phyloP scores from a whole-genome alignment of 2,888 invertebrate species.

The Argyresthia goedartella region DNA sequence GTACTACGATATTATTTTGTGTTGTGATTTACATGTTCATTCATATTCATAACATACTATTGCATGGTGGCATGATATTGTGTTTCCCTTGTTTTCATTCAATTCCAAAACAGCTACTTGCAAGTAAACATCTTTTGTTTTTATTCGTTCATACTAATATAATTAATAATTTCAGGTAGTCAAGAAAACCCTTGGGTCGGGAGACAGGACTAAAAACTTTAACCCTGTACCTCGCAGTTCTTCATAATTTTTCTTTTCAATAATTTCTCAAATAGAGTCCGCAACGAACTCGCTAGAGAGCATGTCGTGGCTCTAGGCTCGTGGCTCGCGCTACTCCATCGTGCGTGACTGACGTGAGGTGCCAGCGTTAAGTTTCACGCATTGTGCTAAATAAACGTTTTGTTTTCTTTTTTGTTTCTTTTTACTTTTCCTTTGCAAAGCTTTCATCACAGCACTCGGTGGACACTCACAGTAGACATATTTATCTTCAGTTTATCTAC shows the following conservation, averaged over 20 bases:
- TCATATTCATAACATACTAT: background rate
- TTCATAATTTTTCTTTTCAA: background rate
- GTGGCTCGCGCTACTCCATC: background rate
- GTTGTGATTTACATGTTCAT: background rate
- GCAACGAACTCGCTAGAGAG: conserved; percentile 10
- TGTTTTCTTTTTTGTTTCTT: conserved; percentile 48
- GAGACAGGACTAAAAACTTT: conserved; percentile 42
- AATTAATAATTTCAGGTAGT: conserved; percentile 69
- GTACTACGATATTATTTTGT: conserved; percentile 3
- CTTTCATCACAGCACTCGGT: conserved; percentile 69
- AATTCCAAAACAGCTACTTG: conserved; percentile 14
- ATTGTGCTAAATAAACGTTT: conserved; percentile 51
- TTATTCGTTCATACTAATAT: conserved; percentile 66
- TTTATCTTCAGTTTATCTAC: conserved; percentile 28
- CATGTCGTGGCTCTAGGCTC: background rate
- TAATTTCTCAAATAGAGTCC: background rate
- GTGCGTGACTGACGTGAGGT: background rate
- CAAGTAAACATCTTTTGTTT: conserved; percentile 29
- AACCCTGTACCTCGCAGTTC: background rate
- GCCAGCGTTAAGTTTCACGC: background rate
- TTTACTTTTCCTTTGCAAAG: conserved; percentile 58
- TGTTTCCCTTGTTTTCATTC: background rate
- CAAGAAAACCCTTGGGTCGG: conserved; percentile 66
- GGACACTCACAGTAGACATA: conserved; percentile 52
- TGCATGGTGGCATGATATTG: conserved; percentile 1